Evolutionary conservation across 92 coral and sea anemone species (phyloP).

Genomic region (Siderastrea siderea): DNA sequence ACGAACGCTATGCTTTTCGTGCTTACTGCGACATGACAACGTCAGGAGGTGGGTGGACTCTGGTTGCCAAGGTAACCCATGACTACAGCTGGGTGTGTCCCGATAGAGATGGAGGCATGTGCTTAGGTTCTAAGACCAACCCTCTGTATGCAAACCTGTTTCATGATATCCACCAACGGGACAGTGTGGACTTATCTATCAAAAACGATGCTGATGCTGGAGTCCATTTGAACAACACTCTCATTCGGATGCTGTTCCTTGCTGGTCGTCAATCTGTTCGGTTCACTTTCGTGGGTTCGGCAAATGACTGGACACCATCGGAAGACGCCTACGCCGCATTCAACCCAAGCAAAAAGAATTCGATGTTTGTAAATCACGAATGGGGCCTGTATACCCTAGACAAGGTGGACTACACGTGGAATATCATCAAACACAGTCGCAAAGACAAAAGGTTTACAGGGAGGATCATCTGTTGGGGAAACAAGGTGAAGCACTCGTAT

Average conservation of each 20-base stretch:
- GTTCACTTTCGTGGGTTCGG: constrained; percentile 85
- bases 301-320: constrained; percentile 89
- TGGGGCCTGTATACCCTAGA: constrained; percentile 89
- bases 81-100: constrained; percentile 99
- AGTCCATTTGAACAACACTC: constrained; percentile 88
- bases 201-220: constrained; percentile 88
- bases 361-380: constrained; percentile 82
- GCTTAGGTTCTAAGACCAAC: constrained; percentile 76
- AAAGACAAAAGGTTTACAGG: constrained; percentile 82
- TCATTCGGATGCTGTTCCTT: constrained; percentile 84
- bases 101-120: constrained; percentile 79
- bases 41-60: constrained; percentile 98
- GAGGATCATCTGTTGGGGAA: constrained; percentile 95
- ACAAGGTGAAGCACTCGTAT: constrained; percentile 78
- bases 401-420: constrained; percentile 96
- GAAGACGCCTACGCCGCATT: constrained; percentile 99
- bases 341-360: constrained; percentile 81
- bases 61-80: constrained; percentile 95
- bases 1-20: constrained; percentile 83
- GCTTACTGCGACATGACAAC: constrained; percentile 98
- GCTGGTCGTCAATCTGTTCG: constrained; percentile 97
- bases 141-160: constrained; percentile 92
- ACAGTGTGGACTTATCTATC: constrained; percentile 89
- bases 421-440: constrained; percentile 85
- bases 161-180: constrained; percentile 91